Evolutionary conservation across 64 coral and sea anemone genomes (phyloP).

Genomic region (Montipora sp.): DNA sequence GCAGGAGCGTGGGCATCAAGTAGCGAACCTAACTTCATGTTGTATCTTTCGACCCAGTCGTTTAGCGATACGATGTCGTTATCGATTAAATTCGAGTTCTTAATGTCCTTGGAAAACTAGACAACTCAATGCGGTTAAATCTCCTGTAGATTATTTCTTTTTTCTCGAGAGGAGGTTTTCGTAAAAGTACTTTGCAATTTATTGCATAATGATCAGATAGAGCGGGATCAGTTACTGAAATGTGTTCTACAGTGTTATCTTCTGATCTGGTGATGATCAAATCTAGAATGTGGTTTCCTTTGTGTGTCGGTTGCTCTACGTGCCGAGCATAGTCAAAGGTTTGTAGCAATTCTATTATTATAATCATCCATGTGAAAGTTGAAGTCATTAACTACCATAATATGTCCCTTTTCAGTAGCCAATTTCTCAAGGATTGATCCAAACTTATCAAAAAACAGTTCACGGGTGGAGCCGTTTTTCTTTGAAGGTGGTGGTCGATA

Average conservation of each 20-base stretch:
- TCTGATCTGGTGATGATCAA: constrained; percentile 6
- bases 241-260: background rate
- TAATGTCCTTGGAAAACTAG: too few species aligned
- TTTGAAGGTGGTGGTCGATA: background rate
- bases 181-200: background rate
- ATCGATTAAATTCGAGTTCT: too few species aligned
- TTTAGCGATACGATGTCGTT: too few species aligned
- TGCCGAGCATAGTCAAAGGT: constrained; percentile 17
- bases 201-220: background rate
- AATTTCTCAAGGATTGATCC: constrained; percentile 39
- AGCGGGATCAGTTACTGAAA: background rate
- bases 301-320: background rate
- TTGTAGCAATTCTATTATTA: constrained; percentile 1
- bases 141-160: too few species aligned
- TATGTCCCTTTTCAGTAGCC: constrained; percentile 7
- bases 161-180: too few species aligned
- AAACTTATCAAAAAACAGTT: background rate
- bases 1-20: too few species aligned
- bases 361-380: constrained; percentile 12
- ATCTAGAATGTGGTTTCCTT: constrained; percentile 13
- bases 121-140: too few species aligned
- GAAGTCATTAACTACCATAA: constrained; percentile 40
- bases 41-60: too few species aligned
- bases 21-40: too few species aligned
- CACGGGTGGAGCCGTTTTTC: background rate